These are phyloP conservation scores for Melipona beecheii DNA, from an alignment of 2,888 invertebrate species.

Conservation along the genomic window DNA sequence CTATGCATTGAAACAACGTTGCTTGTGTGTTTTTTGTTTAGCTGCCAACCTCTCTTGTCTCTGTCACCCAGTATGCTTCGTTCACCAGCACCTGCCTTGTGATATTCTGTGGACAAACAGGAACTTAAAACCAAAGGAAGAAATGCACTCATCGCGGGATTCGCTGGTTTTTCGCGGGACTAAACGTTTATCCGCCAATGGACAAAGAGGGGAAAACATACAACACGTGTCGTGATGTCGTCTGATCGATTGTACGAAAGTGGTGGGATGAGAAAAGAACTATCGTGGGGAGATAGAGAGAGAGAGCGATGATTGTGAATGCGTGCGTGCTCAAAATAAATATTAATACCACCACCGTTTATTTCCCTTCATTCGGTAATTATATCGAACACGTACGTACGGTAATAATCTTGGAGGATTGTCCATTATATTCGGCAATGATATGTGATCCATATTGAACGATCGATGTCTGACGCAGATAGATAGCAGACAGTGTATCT, in stretches of 20 bases:
- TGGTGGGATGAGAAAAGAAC: not conserved
- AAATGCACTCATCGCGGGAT: not conserved
- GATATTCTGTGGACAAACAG: slow-evolving; percentile 94
- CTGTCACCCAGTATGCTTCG: slow-evolving; percentile 96
- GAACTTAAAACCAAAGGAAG: slow-evolving; percentile 74
- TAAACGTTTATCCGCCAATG: slow-evolving; percentile 12
- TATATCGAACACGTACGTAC: not conserved
- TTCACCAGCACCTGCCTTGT: slow-evolving; percentile 97
- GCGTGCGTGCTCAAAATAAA: not conserved
- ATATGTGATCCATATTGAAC: not conserved
- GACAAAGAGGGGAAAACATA: slow-evolving; percentile 12
- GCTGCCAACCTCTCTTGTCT: slow-evolving; percentile 95
- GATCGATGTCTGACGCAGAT: not conserved
- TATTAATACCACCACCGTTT: slow-evolving; percentile 3
- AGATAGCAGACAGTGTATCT: not conserved
- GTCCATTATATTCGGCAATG: not conserved
- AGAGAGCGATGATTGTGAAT: slow-evolving; percentile 20
- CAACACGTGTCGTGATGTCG: slow-evolving; percentile 2
- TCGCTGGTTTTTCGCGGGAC: slow-evolving; percentile 12
- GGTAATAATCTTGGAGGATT: not conserved
- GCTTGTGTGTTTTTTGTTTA: slow-evolving; percentile 71
- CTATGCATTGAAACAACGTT: slow-evolving; percentile 82
- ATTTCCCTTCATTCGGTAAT: not conserved
- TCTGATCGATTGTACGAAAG: slow-evolving; percentile 25
- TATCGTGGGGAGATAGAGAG: too few relatives aligned